phyloP scores from a whole-genome alignment of 2,888 invertebrate genomes.

The Lasioglossum marginatum region DNA sequence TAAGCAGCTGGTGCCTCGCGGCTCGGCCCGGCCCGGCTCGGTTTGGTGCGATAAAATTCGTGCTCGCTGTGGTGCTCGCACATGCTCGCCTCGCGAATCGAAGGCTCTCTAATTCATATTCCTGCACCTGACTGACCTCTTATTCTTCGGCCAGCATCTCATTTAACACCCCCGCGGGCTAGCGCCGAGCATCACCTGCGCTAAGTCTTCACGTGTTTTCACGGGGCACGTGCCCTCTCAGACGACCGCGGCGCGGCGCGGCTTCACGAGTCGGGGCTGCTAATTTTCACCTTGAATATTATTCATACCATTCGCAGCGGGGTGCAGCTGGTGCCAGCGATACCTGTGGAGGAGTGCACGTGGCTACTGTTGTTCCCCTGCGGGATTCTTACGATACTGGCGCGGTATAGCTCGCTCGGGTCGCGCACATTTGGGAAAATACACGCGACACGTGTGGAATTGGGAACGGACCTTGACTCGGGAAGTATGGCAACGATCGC shows the following conservation, averaged over 20 bases:
- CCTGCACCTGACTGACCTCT: conserved; percentile 83
- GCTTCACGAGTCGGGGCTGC: conserved; percentile 71
- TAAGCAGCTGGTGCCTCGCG: conserved; percentile 52
- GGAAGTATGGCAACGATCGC: not conserved
- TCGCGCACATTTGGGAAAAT: not conserved
- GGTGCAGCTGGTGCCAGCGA: conserved; percentile 42
- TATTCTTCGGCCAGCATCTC: conserved; percentile 78
- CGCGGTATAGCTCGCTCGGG: not conserved
- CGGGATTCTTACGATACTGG: conserved; percentile 20
- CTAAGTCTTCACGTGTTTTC: conserved; percentile 10
- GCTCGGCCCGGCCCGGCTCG: not conserved
- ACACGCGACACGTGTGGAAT: not conserved
- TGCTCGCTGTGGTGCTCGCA: conserved; percentile 42
- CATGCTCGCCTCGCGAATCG: conserved; percentile 65
- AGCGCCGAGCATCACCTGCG: conserved; percentile 57
- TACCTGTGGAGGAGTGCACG: conserved; percentile 28
- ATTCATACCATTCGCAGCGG: conserved; percentile 70
- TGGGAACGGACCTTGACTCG: not conserved
- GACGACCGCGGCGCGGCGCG: conserved; percentile 34
- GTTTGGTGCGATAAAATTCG: conserved; percentile 61
- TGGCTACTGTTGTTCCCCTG: conserved; percentile 31
- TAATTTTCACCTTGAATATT: conserved; percentile 81
- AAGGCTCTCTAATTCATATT: conserved; percentile 78
- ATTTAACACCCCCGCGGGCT: conserved; percentile 84
- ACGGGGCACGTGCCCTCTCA: conserved; percentile 66